Base-by-base conservation (phyloP, 2,113 vertebrate genomes). In the Alexandromys fortis region DNA sequence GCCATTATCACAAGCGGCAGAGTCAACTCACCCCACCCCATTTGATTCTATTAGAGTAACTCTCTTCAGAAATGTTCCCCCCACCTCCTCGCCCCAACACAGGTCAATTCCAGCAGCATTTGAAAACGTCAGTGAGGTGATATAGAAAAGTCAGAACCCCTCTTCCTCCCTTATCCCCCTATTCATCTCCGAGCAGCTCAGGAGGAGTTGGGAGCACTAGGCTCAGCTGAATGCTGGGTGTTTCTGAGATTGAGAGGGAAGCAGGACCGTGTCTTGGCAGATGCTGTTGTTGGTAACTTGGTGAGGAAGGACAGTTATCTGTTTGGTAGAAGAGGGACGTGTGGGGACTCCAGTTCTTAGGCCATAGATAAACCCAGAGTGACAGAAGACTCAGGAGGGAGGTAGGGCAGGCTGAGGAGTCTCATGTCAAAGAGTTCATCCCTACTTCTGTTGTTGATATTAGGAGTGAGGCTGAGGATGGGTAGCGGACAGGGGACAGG, bases 61-160 rank as follows among this genome's bases (percentile, higher is more conserved):
- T 77, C 28, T 6, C 19, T 17, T 63, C 1, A 28, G 35, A 52
- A 33, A n/a, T 9, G 30, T 55, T 65, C 58, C 17, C 4, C 55
- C 55, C 49, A 49, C 11, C 11, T 49, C 55, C 65, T 52, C 5
- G 22, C 5, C 6, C 47, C 9, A 0, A 0, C 5, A 5, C 2
- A 1, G 7, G 38, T 76, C 88, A 47, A 10, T 47, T 38, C 45
- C 33, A 17, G 22, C 24, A 14, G 2, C 7, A 14, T 26, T 65
- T 13, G 45, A 0, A 4, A 94, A 63, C 45, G 72, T 21, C 33
- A 7, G 11, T 38, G 2, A 16, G 47, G 38, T 17, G 9, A 1
- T 14, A 55, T 1, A 45, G 75, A 70, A 30, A 12, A 33, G 75
- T 30, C 42, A 47, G 42, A 16, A 26, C 16, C 76, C 26, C 7